A percentile compares a stretch with the other conserved stretches of the same genome.
Evolutionary conservation across 2,113 vertebrate genomes (phyloP).

Genomic region (Meriones unguiculatus): DNA sequence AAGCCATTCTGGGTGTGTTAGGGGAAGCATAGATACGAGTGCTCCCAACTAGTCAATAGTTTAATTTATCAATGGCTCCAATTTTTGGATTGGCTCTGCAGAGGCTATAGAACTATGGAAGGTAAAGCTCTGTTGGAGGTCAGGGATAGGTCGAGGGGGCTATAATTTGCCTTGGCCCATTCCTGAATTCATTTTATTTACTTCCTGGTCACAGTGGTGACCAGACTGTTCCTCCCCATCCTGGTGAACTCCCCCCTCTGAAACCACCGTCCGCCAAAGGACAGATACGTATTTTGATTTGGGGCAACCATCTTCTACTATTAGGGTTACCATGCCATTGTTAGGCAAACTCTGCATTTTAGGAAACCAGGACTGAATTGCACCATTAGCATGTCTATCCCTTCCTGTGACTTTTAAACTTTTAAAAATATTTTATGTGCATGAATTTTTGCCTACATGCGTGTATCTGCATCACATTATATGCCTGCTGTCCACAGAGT

Average conservation of each 20-base stretch:
- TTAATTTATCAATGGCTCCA: not conserved
- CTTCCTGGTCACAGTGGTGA: not conserved
- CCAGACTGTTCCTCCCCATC: not conserved
- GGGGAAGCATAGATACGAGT: not conserved
- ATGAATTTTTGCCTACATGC: not conserved
- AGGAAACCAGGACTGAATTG: not conserved
- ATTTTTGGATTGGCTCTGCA: not conserved
- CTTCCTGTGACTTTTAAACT: not conserved
- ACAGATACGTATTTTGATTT: rapidly evolving
- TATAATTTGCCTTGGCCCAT: not conserved
- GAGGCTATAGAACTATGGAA: not conserved
- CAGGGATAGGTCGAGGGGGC: not conserved
- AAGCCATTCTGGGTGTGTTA: not conserved
- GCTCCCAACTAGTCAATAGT: not conserved
- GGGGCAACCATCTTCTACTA: not conserved
- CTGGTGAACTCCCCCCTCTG: not conserved
- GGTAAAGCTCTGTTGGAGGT: not conserved
- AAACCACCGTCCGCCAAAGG: not conserved
- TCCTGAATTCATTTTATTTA: not conserved
- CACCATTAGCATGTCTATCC: not conserved
- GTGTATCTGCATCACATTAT: no score
- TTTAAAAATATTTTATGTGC: not conserved
- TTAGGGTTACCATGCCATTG: rapidly evolving
- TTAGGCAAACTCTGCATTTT: not conserved
- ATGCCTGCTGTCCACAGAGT: not conserved